Evolutionary conservation across 37 sponge, comb jelly and placozoan species (phyloP).

Genomic region (Cliona cf. orientalis): DNA sequence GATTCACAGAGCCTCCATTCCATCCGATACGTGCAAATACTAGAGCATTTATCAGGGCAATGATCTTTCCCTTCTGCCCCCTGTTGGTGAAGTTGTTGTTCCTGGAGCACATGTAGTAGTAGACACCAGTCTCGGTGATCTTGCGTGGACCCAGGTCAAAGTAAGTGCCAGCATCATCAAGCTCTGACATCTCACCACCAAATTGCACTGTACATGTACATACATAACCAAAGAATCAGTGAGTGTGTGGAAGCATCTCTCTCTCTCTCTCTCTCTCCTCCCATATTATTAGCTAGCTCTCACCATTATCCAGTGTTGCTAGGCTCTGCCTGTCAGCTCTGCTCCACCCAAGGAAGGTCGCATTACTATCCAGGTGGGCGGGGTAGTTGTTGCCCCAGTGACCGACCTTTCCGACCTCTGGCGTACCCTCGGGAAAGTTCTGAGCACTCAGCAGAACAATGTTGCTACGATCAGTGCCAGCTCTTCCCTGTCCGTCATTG

Average conservation of each 20-base stretch:
- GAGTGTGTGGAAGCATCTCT: background rate
- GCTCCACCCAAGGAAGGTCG: conserved; percentile 68
- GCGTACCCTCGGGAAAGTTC: conserved; percentile 78
- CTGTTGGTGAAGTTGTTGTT: conserved; percentile 99
- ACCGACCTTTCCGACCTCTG: conserved; percentile 56
- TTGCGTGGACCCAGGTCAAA: conserved; percentile 90
- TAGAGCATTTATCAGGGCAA: conserved; percentile 21
- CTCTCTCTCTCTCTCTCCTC: background rate
- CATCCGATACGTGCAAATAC: conserved; percentile 36
- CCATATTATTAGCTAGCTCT: too few species aligned
- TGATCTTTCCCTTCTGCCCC: conserved; percentile 94
- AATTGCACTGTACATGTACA: conserved; percentile 88
- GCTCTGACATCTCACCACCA: conserved; percentile 96
- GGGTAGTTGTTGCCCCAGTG: conserved; percentile 95
- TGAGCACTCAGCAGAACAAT: conserved; percentile 80
- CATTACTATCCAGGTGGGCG: conserved; percentile 49
- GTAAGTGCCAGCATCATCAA: conserved; percentile 98
- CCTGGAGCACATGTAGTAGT: conserved; percentile 94
- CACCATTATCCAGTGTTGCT: conserved; percentile 55
- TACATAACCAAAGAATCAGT: too few species aligned
- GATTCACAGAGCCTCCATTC: conserved; percentile 46
- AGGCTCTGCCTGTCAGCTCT: conserved; percentile 56
- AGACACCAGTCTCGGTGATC: conserved; percentile 79
- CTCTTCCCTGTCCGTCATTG: conserved; percentile 95
- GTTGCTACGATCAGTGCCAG: conserved; percentile 96